Evolutionary conservation across 2,113 vertebrate genomes (phyloP), one percentile per base, ranked within the genome.

Genomic region (Leptodactylus fuscus): DNA sequence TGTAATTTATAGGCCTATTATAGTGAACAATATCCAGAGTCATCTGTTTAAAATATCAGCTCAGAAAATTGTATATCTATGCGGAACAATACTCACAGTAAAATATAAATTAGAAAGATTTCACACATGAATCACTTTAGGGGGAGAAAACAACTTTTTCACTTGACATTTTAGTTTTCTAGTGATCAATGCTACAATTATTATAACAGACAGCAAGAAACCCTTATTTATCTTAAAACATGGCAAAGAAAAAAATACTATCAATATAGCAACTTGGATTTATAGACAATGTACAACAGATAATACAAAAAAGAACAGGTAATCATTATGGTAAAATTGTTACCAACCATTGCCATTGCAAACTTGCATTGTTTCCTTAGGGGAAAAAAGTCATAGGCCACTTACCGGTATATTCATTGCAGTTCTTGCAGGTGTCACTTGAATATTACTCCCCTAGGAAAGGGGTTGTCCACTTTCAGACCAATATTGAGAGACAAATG

Each of bases 21-120:
- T 58, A 65, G 60, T 70, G 75, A 71, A 85, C 38, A 85, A 49
- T 70, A 85, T 71, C 74, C 83, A 85, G 62, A 79, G 62, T 85
- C 41, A 79, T 85, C 75, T 85, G 60, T 71, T 70, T 79, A 85
- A 79, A 83, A 83, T 83, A 83, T 83, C 82, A 76, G 38, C 53
- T 62, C 36, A 62, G 71, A 10, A 79, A 51, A 77, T 70, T 85
- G 74, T 85, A 80, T 70, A 79, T 77, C 83, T 85, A 71, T 15
- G 32, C 4, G 22, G 34, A 69, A 49, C 62, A 41, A 32, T 29
- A 70, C 27, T 85, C 83, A 44, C 32, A 85, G 77, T 70, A 79
- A 69, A 85, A 85, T 79, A 79, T 85, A 85, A 85, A 85, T 85
- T 79, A 79, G 65, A 67, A 27, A 34, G 71, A 85, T 71, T 85